Percentiles rank a stretch among this genome's conserved stretches.
These are phyloP conservation scores for Malacoctenus gilli DNA, from an alignment of 2,797 vertebrate genomes.

Conservation along the genomic window DNA sequence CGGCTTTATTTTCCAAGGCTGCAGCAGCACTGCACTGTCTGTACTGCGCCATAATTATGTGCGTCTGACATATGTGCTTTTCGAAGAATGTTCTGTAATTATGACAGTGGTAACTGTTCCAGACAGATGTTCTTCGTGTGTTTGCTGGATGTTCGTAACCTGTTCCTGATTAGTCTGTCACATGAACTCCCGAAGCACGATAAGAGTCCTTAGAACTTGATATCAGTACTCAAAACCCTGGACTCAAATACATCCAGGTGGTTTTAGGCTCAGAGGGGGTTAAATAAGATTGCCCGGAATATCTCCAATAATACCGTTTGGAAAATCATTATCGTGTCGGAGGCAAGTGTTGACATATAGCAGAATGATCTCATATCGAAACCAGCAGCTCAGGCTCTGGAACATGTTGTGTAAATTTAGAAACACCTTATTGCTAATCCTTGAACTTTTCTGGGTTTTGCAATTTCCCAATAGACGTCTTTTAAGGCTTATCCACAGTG, in stretches of 20 bases:
- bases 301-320: not conserved
- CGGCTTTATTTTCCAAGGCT: constrained; percentile 10
- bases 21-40: not conserved
- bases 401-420: constrained; percentile 7
- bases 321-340: not conserved
- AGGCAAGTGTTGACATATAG: constrained; percentile 17
- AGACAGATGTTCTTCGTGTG: constrained; percentile 3
- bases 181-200: too few relatives aligned
- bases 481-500: too few relatives aligned
- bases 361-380: not conserved
- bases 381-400: not conserved
- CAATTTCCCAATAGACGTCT: constrained; percentile 4
- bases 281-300: too few relatives aligned
- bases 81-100: not conserved
- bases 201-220: not conserved
- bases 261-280: not conserved
- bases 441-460: not conserved
- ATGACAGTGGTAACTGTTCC: not conserved
- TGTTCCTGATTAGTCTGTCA: too few relatives aligned
- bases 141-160: too few relatives aligned
- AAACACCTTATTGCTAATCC: not conserved
- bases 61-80: constrained; percentile 1
- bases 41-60: not conserved
- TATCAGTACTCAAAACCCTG: not conserved
- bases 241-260: not conserved